Evolutionary conservation across 2,888 invertebrate genomes (phyloP).

Genomic region (Hetaerina titia): DNA sequence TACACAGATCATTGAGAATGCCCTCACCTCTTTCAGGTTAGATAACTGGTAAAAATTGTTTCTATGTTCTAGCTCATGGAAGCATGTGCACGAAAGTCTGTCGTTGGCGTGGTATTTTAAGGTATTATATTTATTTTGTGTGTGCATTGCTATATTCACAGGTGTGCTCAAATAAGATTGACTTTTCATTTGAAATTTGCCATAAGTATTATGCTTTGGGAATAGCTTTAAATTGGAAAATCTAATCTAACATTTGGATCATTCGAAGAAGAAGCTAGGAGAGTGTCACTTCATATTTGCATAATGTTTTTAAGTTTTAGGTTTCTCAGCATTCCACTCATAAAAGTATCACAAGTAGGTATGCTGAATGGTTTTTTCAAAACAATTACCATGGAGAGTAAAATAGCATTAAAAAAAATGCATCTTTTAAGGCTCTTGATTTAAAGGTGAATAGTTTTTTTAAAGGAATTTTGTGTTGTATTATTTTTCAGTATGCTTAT

Average conservation of each 20-base stretch:
- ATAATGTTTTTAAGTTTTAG: background rate
- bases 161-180: background rate
- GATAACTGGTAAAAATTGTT: conserved; percentile 46
- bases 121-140: background rate
- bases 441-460: background rate
- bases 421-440: background rate
- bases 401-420: background rate
- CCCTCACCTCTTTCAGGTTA: conserved; percentile 82
- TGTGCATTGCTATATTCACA: conserved; percentile 9
- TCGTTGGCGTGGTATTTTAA: background rate
- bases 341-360: background rate
- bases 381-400: background rate
- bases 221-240: background rate
- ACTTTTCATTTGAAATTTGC: background rate
- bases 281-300: background rate
- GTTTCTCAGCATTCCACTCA: background rate
- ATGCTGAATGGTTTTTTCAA: background rate
- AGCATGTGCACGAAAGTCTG: conserved; percentile 43
- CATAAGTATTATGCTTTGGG: background rate
- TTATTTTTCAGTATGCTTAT: background rate
- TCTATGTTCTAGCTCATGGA: conserved; percentile 39
- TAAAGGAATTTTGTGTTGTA: background rate
- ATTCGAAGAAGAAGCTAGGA: background rate
- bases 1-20: conserved; percentile 88
- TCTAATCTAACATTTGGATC: background rate